phyloP scores from a whole-genome alignment of 92 coral and sea anemone genomes.

The Pocillopora meandrina region DNA sequence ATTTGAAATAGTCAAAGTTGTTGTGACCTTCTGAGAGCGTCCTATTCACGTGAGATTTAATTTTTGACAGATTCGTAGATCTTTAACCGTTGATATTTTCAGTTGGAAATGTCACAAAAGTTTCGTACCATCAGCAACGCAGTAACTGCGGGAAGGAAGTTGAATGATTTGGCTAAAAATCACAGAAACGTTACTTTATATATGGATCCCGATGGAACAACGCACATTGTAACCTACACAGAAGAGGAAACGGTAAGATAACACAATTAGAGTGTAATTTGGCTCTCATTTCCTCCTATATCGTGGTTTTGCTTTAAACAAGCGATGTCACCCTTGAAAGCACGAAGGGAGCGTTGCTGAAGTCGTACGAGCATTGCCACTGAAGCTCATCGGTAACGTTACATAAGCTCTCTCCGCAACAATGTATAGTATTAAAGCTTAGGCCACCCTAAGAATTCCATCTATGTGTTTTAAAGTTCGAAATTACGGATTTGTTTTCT shows the following conservation, averaged over 20 bases:
- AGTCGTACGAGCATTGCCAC: neutral
- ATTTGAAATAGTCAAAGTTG: neutral
- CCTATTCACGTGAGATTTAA: constrained; percentile 1
- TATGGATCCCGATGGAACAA: constrained; percentile 31
- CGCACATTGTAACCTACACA: constrained; percentile 12
- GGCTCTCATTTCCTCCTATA: neutral
- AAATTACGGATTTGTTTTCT: constrained; percentile 26
- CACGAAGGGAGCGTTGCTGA: neutral
- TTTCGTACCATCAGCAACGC: constrained; percentile 44
- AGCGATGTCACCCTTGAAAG: neutral
- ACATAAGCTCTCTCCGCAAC: neutral
- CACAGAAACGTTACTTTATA: constrained; percentile 21
- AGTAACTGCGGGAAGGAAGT: constrained; percentile 32
- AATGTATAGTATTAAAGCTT: neutral
- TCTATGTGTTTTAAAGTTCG: constrained; percentile 4
- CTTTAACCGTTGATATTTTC: constrained; percentile 13
- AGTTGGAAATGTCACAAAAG: constrained; percentile 31
- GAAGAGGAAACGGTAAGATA: constrained; percentile 37
- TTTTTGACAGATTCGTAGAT: constrained; percentile 27
- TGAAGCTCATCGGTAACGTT: neutral
- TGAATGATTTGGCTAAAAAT: constrained; percentile 20
- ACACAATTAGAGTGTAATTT: neutral
- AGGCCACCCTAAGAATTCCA: neutral
- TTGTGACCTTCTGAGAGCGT: neutral
- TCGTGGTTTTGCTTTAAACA: neutral